These are phyloP conservation scores for Trypoxylon attenuatum DNA, from an alignment of 2,888 invertebrate species.

Conservation along the genomic window DNA sequence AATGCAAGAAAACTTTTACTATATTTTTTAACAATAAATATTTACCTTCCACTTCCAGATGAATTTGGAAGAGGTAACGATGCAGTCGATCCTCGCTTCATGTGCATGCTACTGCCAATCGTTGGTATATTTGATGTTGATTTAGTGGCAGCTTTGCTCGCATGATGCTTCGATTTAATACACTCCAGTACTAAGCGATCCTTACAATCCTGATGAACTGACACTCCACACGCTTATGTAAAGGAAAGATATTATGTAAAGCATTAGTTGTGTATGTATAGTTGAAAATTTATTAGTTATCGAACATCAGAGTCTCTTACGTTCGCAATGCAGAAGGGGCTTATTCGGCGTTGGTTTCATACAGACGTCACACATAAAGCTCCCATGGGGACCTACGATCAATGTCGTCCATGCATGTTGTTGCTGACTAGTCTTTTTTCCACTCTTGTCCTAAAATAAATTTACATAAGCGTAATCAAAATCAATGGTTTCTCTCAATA, in stretches of 20 bases:
- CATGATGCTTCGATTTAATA: slow-evolving; percentile 79
- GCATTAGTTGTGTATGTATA: not conserved
- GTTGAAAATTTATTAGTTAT: not conserved
- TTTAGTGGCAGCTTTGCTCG: slow-evolving; percentile 69
- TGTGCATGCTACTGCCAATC: slow-evolving; percentile 59
- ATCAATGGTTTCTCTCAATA: no score
- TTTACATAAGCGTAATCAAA: no score
- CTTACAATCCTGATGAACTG: slow-evolving; percentile 92
- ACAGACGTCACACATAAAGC: slow-evolving; percentile 86
- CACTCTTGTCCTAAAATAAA: slow-evolving; percentile 82
- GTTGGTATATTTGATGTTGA: slow-evolving; percentile 68
- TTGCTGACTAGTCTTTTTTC: slow-evolving; percentile 77
- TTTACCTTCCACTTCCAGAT: slow-evolving; percentile 70
- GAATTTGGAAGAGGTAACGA: slow-evolving; percentile 68
- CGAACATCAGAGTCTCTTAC: slow-evolving; percentile 76
- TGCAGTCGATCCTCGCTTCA: slow-evolving; percentile 69
- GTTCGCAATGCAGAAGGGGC: slow-evolving; percentile 89
- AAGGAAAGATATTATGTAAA: not conserved
- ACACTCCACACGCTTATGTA: slow-evolving; percentile 85
- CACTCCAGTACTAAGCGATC: slow-evolving; percentile 89
- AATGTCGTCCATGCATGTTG: slow-evolving; percentile 83
- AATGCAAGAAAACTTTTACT: slow-evolving; percentile 55
- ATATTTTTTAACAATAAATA: slow-evolving; percentile 21
- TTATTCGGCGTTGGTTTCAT: slow-evolving; percentile 86
- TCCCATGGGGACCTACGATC: slow-evolving; percentile 79